Evolutionary conservation across 2,888 invertebrate genomes (phyloP), one percentile per base, ranked within the genome.

Genomic region (Trichopria drosophilae): DNA sequence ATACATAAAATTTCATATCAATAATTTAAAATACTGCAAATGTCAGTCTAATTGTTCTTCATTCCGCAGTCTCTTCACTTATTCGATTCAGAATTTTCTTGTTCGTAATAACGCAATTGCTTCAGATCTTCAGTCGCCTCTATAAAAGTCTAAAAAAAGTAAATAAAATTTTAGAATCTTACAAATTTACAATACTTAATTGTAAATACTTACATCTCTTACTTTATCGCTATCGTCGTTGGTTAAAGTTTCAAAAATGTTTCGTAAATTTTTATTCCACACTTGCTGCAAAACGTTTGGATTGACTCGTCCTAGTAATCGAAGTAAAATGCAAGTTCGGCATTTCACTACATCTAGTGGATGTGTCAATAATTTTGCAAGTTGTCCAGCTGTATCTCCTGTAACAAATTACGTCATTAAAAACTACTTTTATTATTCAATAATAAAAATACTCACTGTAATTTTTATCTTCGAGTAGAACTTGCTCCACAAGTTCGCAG

Each of bases 401-500:
- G 7, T 9, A 12, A 48, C 22, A 23, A n/a, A 31, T 4, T 6
- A 7, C 18, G 10, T 12, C 18, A 36, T 36, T 9, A 28, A 20
- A 44, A 34, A 19, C 12, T 20, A 34, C n/a, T n/a, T n/a, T n/a
- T 56, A 15, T 45, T 46, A 28, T 40, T 37, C 6, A 35, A 46
- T 19, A 18, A 13, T 28, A 4, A 10, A 35, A 32, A 28, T 29
- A 24, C 59, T 59, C 43, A 65, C 66, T 61, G 7, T 59, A 20
- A 15, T 32, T 43, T 50, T 59, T 57, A 0, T 60, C 53, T 6
- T 62, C 58, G 51, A 84, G 78, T 6, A 89, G 76, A 50, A 90
- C 83, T 63, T 83, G 84, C 67, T 88, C 88, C 0, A 91, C 85
- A 1, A 90, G 78, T 51, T 85, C 86, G 0, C 84, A 84, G 67